phyloP scores from a whole-genome alignment of 2,797 vertebrate genomes.

The Falco biarmicus region DNA sequence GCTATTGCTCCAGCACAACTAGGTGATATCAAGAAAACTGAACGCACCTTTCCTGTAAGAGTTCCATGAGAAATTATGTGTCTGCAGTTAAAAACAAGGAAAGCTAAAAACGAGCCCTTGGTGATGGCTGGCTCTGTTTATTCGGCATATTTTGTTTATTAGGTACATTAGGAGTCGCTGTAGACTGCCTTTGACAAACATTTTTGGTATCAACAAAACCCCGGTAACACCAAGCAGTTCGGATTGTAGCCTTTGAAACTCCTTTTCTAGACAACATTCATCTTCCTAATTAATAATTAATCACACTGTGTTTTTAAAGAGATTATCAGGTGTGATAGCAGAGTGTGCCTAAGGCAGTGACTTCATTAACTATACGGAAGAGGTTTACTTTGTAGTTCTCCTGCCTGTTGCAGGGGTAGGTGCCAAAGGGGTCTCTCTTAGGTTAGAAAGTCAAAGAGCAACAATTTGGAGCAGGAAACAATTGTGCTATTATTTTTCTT shows the following conservation, averaged over 20 bases:
- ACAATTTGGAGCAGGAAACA: constrained; percentile 68
- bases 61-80: not conserved
- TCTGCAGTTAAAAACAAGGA: not conserved
- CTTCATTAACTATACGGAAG: constrained; percentile 67
- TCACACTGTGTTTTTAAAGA: constrained; percentile 68
- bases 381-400: constrained; percentile 69
- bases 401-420: constrained; percentile 44
- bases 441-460: constrained; percentile 77
- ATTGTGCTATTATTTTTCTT: constrained; percentile 48
- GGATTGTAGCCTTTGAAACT: constrained; percentile 60
- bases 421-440: constrained; percentile 63
- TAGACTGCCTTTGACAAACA: constrained; percentile 62
- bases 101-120: not conserved
- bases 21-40: not conserved
- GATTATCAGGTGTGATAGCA: constrained; percentile 76
- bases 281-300: constrained; percentile 80
- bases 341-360: constrained; percentile 74
- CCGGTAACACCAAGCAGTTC: constrained; percentile 39
- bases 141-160: constrained; percentile 29
- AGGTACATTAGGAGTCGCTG: constrained; percentile 34
- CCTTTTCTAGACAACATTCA: constrained; percentile 72
- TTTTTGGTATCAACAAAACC: constrained; percentile 37
- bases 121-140: not conserved
- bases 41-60: not conserved
- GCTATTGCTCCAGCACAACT: not conserved